Conservation (phyloP, 2,113 vertebrate species). For the Heloderma charlesbogerti region DNA sequence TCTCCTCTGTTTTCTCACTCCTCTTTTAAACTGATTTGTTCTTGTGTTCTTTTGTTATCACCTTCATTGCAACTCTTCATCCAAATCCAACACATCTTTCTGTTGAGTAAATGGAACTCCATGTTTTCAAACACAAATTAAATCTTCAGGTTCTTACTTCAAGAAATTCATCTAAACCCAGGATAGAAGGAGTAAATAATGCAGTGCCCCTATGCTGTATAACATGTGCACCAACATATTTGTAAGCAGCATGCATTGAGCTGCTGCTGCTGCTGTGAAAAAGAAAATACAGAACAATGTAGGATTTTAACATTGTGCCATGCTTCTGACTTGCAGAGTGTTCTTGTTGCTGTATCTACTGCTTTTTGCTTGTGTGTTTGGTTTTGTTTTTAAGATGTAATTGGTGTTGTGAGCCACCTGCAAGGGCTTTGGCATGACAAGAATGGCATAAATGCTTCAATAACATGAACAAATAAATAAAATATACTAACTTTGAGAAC, state of each 20-base stretch:
- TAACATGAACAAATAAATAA: not conserved
- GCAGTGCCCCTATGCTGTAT: too few species aligned
- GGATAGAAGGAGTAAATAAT: not conserved
- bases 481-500: not conserved
- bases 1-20: not conserved
- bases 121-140: not conserved
- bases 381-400: not conserved
- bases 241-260: not conserved
- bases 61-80: accelerated
- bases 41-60: not conserved
- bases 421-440: not conserved
- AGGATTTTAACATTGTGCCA: not conserved
- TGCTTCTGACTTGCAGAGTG: not conserved
- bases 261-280: not conserved
- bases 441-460: not conserved
- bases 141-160: not conserved
- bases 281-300: not conserved
- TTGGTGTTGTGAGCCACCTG: not conserved
- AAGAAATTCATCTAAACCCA: not conserved
- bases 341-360: not conserved
- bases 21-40: not conserved
- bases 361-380: not conserved
- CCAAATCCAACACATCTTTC: accelerated
- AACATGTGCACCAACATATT: not conserved
- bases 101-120: not conserved